Base-by-base conservation (phyloP, 2,888 invertebrate genomes). In the Gerris lacustris region DNA sequence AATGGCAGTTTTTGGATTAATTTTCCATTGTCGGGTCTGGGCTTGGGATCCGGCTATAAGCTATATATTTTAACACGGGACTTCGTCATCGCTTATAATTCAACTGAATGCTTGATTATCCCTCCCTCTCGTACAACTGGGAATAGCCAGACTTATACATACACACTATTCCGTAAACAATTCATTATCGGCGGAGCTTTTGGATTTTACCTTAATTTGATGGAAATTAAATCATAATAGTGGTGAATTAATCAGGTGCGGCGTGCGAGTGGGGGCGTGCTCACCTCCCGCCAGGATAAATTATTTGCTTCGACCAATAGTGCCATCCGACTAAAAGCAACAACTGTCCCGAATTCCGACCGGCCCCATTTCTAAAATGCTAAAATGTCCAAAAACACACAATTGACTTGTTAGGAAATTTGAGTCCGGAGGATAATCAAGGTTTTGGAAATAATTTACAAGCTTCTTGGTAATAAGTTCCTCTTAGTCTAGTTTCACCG, bases 141-240 rank as follows among this genome's bases (percentile, higher is more conserved):
- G 15, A 55, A 55, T 55, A 11, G 55, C 55, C 55, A 11, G 55
- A 55, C 55, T 11, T 55, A 55, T 55, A 55, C 55, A 55, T 55
- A 55, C 15, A 55, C 55, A 55, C 55, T 15, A 55, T 55, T 55
- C 55, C 55, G 55, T 55, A 55, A 55, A 55, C 55, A 55, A 55
- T 55, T 55, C 55, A 55, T 55, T 55, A 55, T 55, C 55, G 55
- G 15, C 9, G 15, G 9, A 9, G 9, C 55, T 55, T 55, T 11
- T 9, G 15, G 55, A 55, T 55, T 55, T 55, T 55, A 55, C 55
- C 55, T 55, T 55, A 55, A 55, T 55, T 55, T 55, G 55, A 55
- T 55, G 55, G 55, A 55, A 55, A 55, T 55, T 55, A 55, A 55
- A 55, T 55, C 55, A 55, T 55, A 55, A 55, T 55, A 55, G 55